Conservation (phyloP, 2,888 invertebrate genomes). For the Sclerodermus sp. region DNA sequence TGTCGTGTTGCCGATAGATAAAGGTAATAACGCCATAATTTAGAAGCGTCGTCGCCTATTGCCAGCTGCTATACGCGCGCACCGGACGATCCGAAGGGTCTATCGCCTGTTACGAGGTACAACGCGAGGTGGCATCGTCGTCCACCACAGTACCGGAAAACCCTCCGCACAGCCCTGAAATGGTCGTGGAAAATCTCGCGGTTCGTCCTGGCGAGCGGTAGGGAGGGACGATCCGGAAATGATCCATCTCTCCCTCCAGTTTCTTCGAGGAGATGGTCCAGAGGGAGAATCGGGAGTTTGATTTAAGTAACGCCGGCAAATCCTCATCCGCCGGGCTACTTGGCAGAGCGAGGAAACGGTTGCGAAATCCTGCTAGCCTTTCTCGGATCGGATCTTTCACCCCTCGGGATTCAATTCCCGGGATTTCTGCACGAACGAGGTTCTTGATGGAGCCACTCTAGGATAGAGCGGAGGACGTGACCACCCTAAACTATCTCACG, state of each 20-base stretch:
- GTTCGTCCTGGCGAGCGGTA: too few species aligned
- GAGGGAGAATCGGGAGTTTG: neutral
- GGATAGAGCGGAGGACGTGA: constrained; percentile 26
- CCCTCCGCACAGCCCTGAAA: too few species aligned
- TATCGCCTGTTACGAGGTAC: neutral
- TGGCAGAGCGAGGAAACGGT: neutral
- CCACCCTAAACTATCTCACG: constrained; percentile 39
- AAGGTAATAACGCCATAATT: neutral
- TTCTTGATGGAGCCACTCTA: constrained; percentile 24
- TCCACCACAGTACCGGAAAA: too few species aligned
- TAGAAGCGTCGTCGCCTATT: neutral
- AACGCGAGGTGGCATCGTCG: too few species aligned
- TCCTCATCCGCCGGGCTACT: neutral
- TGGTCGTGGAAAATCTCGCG: too few species aligned
- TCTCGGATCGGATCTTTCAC: neutral
- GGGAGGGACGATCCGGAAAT: too few species aligned
- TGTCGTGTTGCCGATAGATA: neutral
- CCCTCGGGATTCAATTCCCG: constrained; percentile 25
- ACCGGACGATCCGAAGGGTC: neutral
- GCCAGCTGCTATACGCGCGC: neutral
- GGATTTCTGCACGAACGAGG: constrained; percentile 37
- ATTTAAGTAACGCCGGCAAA: neutral
- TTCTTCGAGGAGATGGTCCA: neutral
- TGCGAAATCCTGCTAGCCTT: too few species aligned
- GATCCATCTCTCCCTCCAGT: too few species aligned